These are phyloP conservation scores for Spilarctia lutea DNA, from an alignment of 2,888 invertebrate species.

Conservation along the genomic window DNA sequence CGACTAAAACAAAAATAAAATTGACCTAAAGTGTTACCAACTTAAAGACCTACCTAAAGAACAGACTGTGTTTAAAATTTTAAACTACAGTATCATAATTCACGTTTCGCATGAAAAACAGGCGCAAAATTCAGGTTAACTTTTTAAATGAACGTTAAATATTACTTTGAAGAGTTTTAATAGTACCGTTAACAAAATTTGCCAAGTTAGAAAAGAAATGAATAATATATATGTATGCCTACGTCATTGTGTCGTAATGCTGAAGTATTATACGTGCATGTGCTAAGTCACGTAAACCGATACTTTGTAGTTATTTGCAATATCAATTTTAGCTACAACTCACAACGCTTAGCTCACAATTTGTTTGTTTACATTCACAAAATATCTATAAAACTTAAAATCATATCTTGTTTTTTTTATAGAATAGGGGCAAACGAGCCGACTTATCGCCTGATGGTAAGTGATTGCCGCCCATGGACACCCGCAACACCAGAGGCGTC, in stretches of 20 bases:
- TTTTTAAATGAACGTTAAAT: neutral
- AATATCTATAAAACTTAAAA: neutral
- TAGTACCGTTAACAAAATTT: slow-evolving; percentile 17
- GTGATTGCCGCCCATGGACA: no score
- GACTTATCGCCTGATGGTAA: no score
- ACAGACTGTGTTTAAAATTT: slow-evolving; percentile 20
- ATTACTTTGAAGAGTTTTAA: neutral
- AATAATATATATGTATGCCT: neutral
- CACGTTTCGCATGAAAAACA: slow-evolving; percentile 2
- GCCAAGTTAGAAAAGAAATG: slow-evolving; percentile 26
- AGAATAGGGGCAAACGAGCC: no score
- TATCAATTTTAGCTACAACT: slow-evolving; percentile 20
- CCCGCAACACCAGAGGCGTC: no score
- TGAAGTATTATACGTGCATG: slow-evolving; percentile 55
- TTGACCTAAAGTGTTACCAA: slow-evolving; percentile 36
- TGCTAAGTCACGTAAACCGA: slow-evolving; percentile 64
- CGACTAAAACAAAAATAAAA: slow-evolving; percentile 26
- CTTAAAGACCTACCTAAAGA: slow-evolving; percentile 24
- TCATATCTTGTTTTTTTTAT: no score
- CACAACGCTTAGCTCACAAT: neutral
- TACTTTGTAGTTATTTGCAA: slow-evolving; percentile 29
- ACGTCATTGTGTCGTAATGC: slow-evolving; percentile 44
- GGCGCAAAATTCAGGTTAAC: neutral
- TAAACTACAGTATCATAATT: slow-evolving; percentile 1
- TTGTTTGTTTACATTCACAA: neutral